Conservation (phyloP, 1,140 invertebrate genomes). For the Drosophila pectinifera region DNA sequence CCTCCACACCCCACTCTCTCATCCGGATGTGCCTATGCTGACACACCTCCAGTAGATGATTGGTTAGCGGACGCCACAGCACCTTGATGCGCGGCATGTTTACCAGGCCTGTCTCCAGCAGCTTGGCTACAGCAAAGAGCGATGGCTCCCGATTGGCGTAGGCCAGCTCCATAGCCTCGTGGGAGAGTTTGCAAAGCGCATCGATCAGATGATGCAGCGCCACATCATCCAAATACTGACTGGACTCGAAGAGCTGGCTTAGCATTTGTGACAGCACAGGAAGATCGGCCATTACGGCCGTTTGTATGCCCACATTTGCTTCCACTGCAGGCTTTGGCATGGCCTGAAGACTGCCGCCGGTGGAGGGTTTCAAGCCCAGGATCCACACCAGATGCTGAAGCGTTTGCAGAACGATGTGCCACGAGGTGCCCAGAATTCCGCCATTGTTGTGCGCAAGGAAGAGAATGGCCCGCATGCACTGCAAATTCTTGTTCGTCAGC, state of each 20-base stretch:
- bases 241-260: constrained; percentile 96
- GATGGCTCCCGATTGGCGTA: constrained; percentile 98
- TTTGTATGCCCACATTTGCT: constrained; percentile 96
- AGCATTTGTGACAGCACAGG: constrained; percentile 97
- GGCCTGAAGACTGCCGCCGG: constrained; percentile 94
- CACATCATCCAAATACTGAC: constrained; percentile 96
- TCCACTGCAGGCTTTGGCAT: constrained; percentile 88
- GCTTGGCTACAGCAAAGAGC: constrained; percentile 98
- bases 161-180: constrained; percentile 98
- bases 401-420: constrained; percentile 98
- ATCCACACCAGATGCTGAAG: constrained; percentile 99
- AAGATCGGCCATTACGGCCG: constrained; percentile 97
- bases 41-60: constrained; percentile 97
- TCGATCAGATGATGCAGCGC: constrained; percentile 98
- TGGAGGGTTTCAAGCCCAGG: constrained; percentile 96
- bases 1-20: constrained; percentile 99
- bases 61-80: constrained; percentile 98
- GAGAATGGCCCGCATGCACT: constrained; percentile 96
- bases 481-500: constrained; percentile 98
- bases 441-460: constrained; percentile 96
- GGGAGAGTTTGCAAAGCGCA: constrained; percentile 97
- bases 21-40: constrained; percentile 97
- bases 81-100: constrained; percentile 97
- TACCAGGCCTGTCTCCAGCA: constrained; percentile 97
- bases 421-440: constrained; percentile 95